Percentiles rank a stretch among this genome's conserved stretches.
Evolutionary conservation across 2,888 invertebrate species (phyloP).

Genomic region (Amiota minor): DNA sequence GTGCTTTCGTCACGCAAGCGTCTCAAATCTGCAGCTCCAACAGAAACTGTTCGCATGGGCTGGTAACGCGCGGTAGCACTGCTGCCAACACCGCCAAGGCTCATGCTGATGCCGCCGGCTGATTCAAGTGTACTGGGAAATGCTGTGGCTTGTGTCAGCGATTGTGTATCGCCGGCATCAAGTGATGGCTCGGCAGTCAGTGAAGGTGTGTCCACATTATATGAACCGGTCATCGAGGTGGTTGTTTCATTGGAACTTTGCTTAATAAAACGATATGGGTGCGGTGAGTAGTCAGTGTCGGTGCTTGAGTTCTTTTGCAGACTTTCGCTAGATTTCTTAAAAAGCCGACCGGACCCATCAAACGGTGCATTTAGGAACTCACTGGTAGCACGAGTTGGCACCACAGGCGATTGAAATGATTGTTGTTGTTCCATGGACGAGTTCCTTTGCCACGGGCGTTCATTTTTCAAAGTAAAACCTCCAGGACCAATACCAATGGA

Average conservation of each 20-base stretch:
- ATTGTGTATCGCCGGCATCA: constrained; percentile 68
- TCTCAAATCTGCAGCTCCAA: constrained; percentile 65
- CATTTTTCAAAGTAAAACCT: constrained; percentile 64
- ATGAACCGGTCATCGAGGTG: constrained; percentile 73
- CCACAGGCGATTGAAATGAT: constrained; percentile 64
- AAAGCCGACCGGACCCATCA: constrained; percentile 65
- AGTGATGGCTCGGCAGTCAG: constrained; percentile 71
- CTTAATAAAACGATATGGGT: constrained; percentile 73
- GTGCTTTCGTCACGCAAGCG: constrained; percentile 58
- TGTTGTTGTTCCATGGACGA: constrained; percentile 69
- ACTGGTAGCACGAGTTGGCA: constrained; percentile 67
- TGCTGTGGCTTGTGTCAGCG: constrained; percentile 44
- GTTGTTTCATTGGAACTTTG: constrained; percentile 74
- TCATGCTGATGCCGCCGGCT: constrained; percentile 4
- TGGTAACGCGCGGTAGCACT: constrained; percentile 62
- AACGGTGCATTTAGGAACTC: constrained; percentile 71
- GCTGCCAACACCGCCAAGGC: constrained; percentile 46
- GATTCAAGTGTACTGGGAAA: background rate
- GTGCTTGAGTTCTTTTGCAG: constrained; percentile 74
- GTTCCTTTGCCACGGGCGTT: constrained; percentile 69
- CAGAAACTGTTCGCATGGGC: constrained; percentile 69
- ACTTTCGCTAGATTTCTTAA: constrained; percentile 73
- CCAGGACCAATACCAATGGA: constrained; percentile 40
- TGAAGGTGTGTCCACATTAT: constrained; percentile 73
- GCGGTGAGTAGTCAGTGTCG: constrained; percentile 73